Conservation (phyloP, 2,797 vertebrate species). For the Rhynchonycteris naso region DNA sequence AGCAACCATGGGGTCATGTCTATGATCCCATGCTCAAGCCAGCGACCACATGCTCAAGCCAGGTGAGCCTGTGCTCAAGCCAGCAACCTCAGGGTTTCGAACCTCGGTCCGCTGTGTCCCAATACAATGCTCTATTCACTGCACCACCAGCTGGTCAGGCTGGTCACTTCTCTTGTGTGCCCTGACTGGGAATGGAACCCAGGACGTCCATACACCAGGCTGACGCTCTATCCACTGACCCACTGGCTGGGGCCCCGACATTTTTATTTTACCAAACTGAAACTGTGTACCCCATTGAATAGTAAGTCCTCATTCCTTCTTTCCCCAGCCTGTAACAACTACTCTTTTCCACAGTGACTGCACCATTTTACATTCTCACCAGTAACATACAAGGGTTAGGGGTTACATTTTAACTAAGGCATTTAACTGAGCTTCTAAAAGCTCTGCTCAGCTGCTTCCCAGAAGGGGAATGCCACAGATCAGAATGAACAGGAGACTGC, state of each 20-base stretch:
- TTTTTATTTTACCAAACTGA: not conserved
- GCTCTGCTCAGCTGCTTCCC: not conserved
- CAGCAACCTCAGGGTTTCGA: too few species aligned
- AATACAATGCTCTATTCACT: too few species aligned
- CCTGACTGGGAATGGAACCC: too few species aligned
- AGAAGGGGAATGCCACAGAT: not conserved
- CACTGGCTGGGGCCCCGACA: not conserved
- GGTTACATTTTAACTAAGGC: not conserved
- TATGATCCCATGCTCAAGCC: too few species aligned
- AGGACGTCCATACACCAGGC: too few species aligned
- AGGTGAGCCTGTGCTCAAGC: too few species aligned
- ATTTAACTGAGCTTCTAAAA: conserved; percentile 17
- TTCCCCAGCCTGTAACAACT: not conserved
- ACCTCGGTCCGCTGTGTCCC: too few species aligned
- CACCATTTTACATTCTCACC: not conserved
- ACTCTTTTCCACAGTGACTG: not conserved
- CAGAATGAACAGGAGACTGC: not conserved
- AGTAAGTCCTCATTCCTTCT: not conserved
- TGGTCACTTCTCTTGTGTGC: too few species aligned
- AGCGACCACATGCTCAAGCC: too few species aligned
- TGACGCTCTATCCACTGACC: too few species aligned
- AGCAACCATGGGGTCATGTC: too few species aligned
- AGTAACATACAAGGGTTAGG: not conserved
- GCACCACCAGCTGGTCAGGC: too few species aligned
- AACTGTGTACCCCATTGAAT: not conserved